These are phyloP conservation scores for Cenopis cana DNA, from an alignment of 2,888 invertebrate genomes.

Conservation along the genomic window DNA sequence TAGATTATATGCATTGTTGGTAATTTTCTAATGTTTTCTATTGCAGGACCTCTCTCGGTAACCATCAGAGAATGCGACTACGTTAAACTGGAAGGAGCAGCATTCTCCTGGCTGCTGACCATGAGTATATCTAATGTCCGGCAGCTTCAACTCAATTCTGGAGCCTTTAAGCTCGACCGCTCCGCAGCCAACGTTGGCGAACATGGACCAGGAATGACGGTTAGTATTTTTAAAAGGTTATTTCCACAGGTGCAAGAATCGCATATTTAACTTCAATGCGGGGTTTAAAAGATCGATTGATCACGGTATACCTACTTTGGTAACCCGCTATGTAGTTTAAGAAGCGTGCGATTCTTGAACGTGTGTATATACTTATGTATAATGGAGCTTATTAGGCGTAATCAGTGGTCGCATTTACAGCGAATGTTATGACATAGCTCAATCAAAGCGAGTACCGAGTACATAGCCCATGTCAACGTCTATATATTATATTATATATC, in stretches of 20 bases:
- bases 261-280: no score
- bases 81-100: constrained; percentile 86
- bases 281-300: no score
- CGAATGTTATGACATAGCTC: constrained; percentile 14
- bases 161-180: constrained; percentile 87
- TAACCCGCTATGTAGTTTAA: no score
- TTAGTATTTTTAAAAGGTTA: constrained; percentile 58
- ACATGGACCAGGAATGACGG: constrained; percentile 86
- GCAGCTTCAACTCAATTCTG: constrained; percentile 82
- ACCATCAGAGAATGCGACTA: constrained; percentile 84
- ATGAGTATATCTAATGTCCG: constrained; percentile 85
- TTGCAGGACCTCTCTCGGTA: constrained; percentile 86
- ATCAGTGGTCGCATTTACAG: constrained; percentile 10
- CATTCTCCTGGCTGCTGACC: constrained; percentile 88
- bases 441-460: constrained; percentile 28
- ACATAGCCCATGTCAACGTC: neutral
- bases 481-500: no score
- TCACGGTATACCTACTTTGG: no score
- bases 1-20: neutral
- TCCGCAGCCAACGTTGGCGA: constrained; percentile 85
- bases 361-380: no score
- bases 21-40: constrained; percentile 31
- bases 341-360: no score
- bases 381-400: no score
- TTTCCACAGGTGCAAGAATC: no score